Evolutionary conservation across 2,113 vertebrate genomes (phyloP).

Genomic region (Zapus hudsonius): DNA sequence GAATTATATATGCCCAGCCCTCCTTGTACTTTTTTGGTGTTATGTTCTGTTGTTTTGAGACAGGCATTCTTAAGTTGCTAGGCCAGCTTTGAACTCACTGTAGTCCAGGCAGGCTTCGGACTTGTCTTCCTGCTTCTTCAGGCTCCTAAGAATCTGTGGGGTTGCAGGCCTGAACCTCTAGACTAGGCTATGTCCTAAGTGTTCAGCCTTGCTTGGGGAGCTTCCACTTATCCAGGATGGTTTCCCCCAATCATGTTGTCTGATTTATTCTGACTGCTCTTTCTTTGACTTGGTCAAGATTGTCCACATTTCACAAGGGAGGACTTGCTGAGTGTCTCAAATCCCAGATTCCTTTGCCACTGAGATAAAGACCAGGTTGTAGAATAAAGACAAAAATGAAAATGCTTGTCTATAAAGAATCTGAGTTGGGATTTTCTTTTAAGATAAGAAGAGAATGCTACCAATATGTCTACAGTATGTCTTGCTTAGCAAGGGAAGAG

Average conservation of each 20-base stretch:
- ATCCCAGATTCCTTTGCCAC: not conserved
- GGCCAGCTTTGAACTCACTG: too few relatives aligned
- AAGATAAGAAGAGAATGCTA: not conserved
- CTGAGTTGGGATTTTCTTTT: not conserved
- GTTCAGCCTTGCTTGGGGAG: not conserved
- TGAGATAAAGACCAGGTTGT: not conserved
- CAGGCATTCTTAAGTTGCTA: not conserved
- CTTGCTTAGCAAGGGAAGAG: not conserved
- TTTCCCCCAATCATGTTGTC: not conserved
- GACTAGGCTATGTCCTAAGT: too few relatives aligned
- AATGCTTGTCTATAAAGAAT: not conserved
- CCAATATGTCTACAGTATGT: not conserved
- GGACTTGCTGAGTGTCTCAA: not conserved
- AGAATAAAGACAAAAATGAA: not conserved
- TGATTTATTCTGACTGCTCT: not conserved
- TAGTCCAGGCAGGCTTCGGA: not conserved
- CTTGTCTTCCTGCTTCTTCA: not conserved
- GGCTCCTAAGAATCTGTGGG: not conserved
- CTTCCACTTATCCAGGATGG: not conserved
- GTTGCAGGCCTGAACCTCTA: not conserved
- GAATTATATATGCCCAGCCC: not conserved
- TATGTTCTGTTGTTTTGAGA: not conserved
- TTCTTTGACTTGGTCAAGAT: not conserved
- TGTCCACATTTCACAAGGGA: not conserved
- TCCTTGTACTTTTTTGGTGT: not conserved